Base-by-base conservation (phyloP, 30 jellyfish, hydroid and myxozoan genomes). In the Chrysaora quinquecirrha region DNA sequence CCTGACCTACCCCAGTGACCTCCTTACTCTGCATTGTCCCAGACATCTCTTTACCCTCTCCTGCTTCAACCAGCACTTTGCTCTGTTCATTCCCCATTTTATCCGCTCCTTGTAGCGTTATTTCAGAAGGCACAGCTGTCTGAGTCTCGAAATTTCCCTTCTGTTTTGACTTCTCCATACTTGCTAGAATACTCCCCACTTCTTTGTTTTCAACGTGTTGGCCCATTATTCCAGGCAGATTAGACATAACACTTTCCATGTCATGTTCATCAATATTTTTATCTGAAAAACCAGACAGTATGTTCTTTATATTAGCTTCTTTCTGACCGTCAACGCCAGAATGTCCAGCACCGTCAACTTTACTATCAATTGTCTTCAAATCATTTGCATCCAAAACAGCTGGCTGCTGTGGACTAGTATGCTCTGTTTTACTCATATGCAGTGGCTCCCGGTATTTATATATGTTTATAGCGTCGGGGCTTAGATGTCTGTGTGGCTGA, bases 141-240 rank as follows among this genome's bases (percentile, higher is more conserved):
- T n/a, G n/a, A n/a, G n/a, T n/a, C n/a, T n/a, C n/a, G n/a, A n/a
- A n/a, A n/a, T n/a, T n/a, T n/a, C n/a, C n/a, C n/a, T 66, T 27
- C 3, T 75, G 79, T 0, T 0, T 4, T 65, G 73, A 27, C 30
- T 82, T 82, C 21, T 75, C 85, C 32, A 82, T 66, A 29, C 62
- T 76, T 3, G 92, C 73, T 10, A 82, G 61, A 10, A 82, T 82
- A 32, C 33, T 61, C 35, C 46, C 63, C 58, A 82, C 73, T 23
- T 82, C 92, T 34, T 48, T 52, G 32, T 70, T 68, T 19, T 73
- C 80, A 2, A 82, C 85, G n/a, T 82, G 85, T 7, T 82, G 85
- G 29, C 92, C 92, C 1, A 82, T 66, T 31, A 82, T 82, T 34
- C 92, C 92, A 1, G 92, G 92, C 64, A 82, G 65, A 24, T 82